Base-by-base conservation (phyloP, 2,113 vertebrate genomes). In the Odontesthes bonariensis region DNA sequence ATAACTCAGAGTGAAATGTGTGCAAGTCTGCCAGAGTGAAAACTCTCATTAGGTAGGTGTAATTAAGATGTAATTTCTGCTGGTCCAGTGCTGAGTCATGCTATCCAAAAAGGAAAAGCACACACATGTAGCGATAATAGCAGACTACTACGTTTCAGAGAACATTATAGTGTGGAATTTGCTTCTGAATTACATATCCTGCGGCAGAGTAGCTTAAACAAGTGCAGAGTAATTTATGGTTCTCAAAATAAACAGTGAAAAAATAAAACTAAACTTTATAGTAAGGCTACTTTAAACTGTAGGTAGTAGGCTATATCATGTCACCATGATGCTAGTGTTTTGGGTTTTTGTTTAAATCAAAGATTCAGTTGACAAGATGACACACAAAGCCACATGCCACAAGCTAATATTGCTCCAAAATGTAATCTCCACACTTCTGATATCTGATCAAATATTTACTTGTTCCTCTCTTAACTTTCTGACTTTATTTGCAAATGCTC, bases 11-110 rank as follows among this genome's bases (percentile, higher is more conserved):
- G 71, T 79, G 51, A 92, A 91, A 79, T 52, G 54, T 62, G 67
- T 88, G 79, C 69, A 88, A 82, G 70, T 87, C 69, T 75, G 62
- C 49, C 16, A 0, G 12, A 70, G 78, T 4, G 55, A 77, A 89
- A 89, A 89, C 84, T 57, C 78, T 92, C 85, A 90, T 91, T 81
- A 91, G 77, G 70, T 82, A 76, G 83, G 85, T 91, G 88, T 88
- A 92, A 91, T 92, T 92, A 85, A 88, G 84, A 79, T 86, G 69
- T 77, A 75, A 90, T 88, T 86, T 72, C 73, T 74, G 82, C 85
- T 65, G 66, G 63, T 68, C 71, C 27, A 8, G 53, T 14, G 77
- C 86, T 90, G 91, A 94, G 75, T 93, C 93, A 93, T 72, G 86
- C 46, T 67, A 71, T 88, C 68, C 46, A 32, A 69, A 86, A 88